Percentiles rank a stretch among this genome's conserved stretches.
Conservation (phyloP, 2,113 vertebrate genomes). For the Elaphurus davidianus region DNA sequence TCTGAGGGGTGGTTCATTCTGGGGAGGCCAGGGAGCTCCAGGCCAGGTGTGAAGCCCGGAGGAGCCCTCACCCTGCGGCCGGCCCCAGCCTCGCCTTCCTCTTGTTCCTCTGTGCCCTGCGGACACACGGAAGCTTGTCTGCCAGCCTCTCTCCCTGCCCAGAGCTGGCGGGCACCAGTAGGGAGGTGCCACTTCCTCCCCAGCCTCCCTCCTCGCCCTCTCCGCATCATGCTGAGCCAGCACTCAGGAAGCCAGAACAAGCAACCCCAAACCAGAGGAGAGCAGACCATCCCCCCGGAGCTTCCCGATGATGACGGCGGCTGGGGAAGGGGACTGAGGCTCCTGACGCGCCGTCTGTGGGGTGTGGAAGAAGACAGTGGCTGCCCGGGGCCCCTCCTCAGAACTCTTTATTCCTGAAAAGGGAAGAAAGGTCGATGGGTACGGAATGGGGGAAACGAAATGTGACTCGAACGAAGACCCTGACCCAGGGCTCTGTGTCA, state of each 20-base stretch:
- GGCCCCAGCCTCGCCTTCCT: not conserved
- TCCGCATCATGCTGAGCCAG: accelerated
- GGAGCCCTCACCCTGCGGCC: not conserved
- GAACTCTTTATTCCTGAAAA: conserved; percentile 51
- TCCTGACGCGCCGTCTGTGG: accelerated
- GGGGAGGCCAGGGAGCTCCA: not conserved
- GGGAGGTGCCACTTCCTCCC: not conserved
- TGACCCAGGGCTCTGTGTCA: not conserved
- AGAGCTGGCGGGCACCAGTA: not conserved
- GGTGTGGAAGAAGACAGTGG: not conserved
- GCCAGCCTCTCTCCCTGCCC: not conserved
- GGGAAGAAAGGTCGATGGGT: not conserved
- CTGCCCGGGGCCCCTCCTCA: not conserved
- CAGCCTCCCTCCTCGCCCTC: not conserved
- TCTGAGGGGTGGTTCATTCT: not conserved
- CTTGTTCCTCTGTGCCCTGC: accelerated
- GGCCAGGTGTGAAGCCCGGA: not conserved
- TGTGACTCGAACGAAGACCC: not conserved
- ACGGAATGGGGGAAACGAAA: not conserved
- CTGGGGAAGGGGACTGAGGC: not conserved
- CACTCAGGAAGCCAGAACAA: not conserved
- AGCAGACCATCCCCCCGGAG: not conserved
- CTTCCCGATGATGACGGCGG: accelerated
- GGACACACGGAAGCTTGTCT: not conserved
- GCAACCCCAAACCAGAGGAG: not conserved